Evolutionary conservation across 2,797 vertebrate genomes (phyloP), one percentile per base, ranked within the genome.

Genomic region (Helostoma temminkii): DNA sequence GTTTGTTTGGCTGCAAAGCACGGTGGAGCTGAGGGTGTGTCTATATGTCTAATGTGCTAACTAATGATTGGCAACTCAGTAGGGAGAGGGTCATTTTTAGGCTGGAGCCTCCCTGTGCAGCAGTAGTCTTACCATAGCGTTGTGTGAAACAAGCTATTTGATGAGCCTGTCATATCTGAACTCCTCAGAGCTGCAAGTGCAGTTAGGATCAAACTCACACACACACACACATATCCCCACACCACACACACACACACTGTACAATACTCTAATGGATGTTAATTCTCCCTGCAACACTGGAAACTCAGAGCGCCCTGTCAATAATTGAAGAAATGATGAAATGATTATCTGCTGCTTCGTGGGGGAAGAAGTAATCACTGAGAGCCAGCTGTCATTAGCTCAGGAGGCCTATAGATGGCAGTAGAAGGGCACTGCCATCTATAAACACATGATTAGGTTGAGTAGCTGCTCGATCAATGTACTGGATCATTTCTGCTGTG

Each of bases 401-500:
- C 0, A n/a, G 45, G 18, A 24, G 0, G 55, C 61, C 91, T 81
- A 83, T 62, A 88, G 90, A 89, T 90, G 92, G 90, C 89, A 89
- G 89, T 84, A 83, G 61, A 83, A 79, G 64, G 87, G 82, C 82
- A 71, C 76, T 52, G 57, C 49, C 36, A 2, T 42, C 28, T 34
- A 15, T 39, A 75, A 9, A 37, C 18, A 6, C 28, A 53, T 30
- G 16, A 68, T 50, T 36, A 54, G 55, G 21, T 1, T 10, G 9
- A 66, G 57, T 22, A 62, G 48, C 48, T 19, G 56, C 28, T 52
- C 61, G 21, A 72, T 77, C 66, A 61, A 42, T 39, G 25, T 16
- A 7, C 64, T 43, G 22, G 50, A 61, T 78, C 32, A 32, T 34
- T 56, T 65, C 22, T 68, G 49, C 41, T 50, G 59, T 53, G 26